Evolutionary conservation across 2,797 vertebrate species (phyloP).

Genomic region (Labroides dimidiatus): DNA sequence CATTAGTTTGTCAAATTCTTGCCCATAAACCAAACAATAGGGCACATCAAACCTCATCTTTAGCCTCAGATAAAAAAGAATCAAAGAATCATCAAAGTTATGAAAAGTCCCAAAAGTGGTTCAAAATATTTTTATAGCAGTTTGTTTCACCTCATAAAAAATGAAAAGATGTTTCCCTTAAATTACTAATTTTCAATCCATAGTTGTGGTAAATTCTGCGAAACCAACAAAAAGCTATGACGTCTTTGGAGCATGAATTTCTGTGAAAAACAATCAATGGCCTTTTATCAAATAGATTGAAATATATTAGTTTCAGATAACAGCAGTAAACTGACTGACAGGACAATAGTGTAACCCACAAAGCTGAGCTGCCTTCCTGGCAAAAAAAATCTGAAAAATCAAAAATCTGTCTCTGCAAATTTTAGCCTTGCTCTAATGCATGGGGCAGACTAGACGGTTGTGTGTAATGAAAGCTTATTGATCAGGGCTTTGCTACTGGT

Average conservation of each 20-base stretch:
- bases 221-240: background rate
- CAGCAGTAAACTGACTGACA: background rate
- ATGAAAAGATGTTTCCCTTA: background rate
- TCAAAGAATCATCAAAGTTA: background rate
- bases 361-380: background rate
- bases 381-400: conserved; percentile 16
- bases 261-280: background rate
- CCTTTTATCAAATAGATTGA: background rate
- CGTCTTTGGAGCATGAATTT: background rate
- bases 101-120: too few species aligned
- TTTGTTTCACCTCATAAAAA: background rate
- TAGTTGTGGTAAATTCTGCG: background rate
- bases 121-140: too few species aligned
- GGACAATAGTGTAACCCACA: background rate
- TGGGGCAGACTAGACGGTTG: conserved; percentile 68
- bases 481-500: conserved; percentile 67
- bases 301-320: background rate
- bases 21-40: too few species aligned
- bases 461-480: conserved; percentile 78
- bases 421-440: conserved; percentile 55
- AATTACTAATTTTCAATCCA: background rate
- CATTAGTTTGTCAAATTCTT: too few species aligned
- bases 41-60: too few species aligned
- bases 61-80: background rate
- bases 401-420: conserved; percentile 26